Percentiles rank a stretch among this genome's conserved stretches.
phyloP scores from a whole-genome alignment of 2,113 vertebrate genomes.

The Mormoops blainvillei region DNA sequence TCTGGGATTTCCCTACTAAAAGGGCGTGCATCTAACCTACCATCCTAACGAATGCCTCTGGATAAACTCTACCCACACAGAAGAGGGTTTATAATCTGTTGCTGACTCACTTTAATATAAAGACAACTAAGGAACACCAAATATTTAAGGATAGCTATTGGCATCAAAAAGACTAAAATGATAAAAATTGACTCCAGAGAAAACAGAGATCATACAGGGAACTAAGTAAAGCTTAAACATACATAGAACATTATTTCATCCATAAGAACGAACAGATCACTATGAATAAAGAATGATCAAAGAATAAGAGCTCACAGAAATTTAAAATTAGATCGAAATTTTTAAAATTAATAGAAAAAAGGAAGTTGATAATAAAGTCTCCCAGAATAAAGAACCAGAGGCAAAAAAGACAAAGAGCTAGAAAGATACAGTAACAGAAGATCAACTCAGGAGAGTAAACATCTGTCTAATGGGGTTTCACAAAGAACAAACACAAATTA shows the following conservation, averaged over 20 bases:
- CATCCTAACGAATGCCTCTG: not conserved
- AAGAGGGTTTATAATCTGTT: not conserved
- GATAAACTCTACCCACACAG: not conserved
- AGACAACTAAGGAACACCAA: not conserved
- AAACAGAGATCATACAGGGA: not conserved
- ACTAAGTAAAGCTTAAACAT: not conserved
- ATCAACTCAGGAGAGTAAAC: not conserved
- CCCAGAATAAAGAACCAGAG: not conserved
- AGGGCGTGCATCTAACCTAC: not conserved
- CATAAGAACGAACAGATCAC: not conserved
- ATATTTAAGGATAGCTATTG: not conserved
- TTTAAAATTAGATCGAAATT: not conserved
- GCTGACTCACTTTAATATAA: not conserved
- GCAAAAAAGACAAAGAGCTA: not conserved
- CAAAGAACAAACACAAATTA: not conserved
- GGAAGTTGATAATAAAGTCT: not conserved
- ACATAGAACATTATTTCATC: not conserved
- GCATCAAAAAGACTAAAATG: not conserved
- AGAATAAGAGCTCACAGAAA: not conserved
- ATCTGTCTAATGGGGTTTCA: not conserved
- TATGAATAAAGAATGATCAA: not conserved
- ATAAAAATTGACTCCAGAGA: not conserved
- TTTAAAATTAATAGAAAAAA: not conserved
- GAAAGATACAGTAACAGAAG: not conserved
- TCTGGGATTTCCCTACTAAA: not conserved